A percentile compares a stretch with the other conserved stretches of the same genome.
Evolutionary conservation across 1,140 invertebrate genomes (phyloP).

Genomic region (Aphaenogaster floridana): DNA sequence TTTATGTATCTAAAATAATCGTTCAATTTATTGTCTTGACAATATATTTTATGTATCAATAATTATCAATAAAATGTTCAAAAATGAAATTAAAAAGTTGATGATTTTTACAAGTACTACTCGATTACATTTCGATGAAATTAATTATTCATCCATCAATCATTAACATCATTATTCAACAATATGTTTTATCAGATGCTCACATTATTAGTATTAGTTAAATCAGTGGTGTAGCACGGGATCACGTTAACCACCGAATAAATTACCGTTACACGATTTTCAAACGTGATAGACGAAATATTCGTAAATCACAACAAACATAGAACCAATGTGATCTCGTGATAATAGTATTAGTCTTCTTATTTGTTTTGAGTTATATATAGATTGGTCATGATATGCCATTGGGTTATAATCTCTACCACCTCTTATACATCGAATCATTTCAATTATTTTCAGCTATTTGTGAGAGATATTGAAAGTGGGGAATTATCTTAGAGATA

Average conservation of each 20-base stretch:
- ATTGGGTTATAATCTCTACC: background rate
- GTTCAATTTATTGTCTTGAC: constrained; percentile 4
- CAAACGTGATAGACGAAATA: background rate
- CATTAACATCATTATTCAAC: background rate
- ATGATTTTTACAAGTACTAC: background rate
- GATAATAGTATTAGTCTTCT: background rate
- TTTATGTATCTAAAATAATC: constrained; percentile 23
- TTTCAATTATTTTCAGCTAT: background rate
- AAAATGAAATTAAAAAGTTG: background rate
- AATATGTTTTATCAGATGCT: background rate
- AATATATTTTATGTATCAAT: constrained; percentile 21
- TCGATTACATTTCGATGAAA: background rate
- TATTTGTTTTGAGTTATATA: background rate
- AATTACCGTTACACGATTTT: background rate
- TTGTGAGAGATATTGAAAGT: constrained; percentile 1
- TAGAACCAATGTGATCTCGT: background rate
- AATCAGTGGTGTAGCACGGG: background rate
- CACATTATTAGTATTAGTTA: background rate
- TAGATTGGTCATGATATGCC: background rate
- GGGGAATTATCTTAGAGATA: constrained; percentile 47
- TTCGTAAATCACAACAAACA: background rate
- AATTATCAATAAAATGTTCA: background rate
- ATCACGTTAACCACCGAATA: background rate
- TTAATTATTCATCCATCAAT: background rate
- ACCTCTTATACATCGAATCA: background rate